These are phyloP conservation scores for Andricus grossulariae DNA, from an alignment of 1,140 invertebrate species.

Conservation along the genomic window DNA sequence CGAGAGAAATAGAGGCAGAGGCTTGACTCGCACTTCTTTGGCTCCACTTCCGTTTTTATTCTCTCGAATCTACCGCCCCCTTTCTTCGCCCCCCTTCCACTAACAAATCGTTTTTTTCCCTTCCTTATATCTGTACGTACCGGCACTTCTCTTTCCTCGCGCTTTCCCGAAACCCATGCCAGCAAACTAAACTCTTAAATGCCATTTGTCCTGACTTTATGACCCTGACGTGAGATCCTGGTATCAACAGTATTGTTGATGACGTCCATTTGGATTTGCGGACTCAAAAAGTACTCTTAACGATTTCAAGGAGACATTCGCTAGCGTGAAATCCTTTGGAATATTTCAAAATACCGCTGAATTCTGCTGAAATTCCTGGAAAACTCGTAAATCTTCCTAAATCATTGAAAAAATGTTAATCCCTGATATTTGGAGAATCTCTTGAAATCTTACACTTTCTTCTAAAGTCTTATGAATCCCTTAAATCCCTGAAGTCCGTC, in stretches of 20 bases:
- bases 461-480: no score
- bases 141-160: conserved; percentile 31
- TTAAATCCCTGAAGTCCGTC: no score
- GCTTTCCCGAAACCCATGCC: conserved; percentile 12
- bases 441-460: no score
- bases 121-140: conserved; percentile 13
- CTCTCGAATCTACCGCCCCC: conserved; percentile 38
- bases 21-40: conserved; percentile 36
- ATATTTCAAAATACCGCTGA: no score
- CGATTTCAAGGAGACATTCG: not conserved
- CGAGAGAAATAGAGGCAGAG: conserved; percentile 47
- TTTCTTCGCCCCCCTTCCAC: not conserved
- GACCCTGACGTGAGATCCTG: conserved; percentile 48
- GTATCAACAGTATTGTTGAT: conserved; percentile 59
- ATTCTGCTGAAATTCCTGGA: no score
- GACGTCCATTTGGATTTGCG: conserved; percentile 48
- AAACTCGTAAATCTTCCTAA: no score
- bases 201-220: conserved; percentile 62
- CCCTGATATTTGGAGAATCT: no score
- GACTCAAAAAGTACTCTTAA: not conserved
- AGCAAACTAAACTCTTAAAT: conserved; percentile 51
- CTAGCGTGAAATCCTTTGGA: no score
- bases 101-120: conserved; percentile 44
- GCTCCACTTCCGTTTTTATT: conserved; percentile 55
- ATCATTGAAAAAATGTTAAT: no score